Evolutionary conservation across 2,113 vertebrate species (phyloP).

Genomic region (Castor canadensis): DNA sequence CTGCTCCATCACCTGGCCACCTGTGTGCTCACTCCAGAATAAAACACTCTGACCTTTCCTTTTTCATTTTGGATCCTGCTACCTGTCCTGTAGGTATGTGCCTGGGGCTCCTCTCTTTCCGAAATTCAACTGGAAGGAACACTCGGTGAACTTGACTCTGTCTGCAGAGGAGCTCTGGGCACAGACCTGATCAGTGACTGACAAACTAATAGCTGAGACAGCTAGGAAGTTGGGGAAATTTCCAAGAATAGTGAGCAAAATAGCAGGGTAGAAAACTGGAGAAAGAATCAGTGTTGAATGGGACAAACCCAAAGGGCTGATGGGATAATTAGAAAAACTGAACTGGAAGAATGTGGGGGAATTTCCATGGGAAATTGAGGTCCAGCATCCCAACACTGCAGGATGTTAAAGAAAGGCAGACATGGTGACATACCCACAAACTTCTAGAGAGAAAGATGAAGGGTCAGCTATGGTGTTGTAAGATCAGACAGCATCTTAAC

Average conservation of each 20-base stretch:
- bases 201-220: neutral
- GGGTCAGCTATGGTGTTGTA: fast-evolving
- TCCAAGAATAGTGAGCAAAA: neutral
- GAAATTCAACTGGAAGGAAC: neutral
- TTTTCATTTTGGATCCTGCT: neutral
- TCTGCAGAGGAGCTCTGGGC: neutral
- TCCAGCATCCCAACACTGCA: neutral
- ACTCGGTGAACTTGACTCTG: fast-evolving
- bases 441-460: neutral
- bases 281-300: neutral
- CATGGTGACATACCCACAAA: fast-evolving
- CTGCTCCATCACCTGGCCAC: neutral
- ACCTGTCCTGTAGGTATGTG: fast-evolving
- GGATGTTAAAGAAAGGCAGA: neutral
- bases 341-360: neutral
- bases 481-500: fast-evolving
- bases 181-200: neutral
- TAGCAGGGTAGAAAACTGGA: neutral
- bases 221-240: neutral
- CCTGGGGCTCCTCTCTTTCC: neutral
- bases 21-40: fast-evolving
- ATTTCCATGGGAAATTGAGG: no score
- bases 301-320: fast-evolving
- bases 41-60: fast-evolving
- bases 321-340: neutral